Base-by-base conservation (phyloP, 2,113 vertebrate species). In the Oxygymnocypris stewartii region DNA sequence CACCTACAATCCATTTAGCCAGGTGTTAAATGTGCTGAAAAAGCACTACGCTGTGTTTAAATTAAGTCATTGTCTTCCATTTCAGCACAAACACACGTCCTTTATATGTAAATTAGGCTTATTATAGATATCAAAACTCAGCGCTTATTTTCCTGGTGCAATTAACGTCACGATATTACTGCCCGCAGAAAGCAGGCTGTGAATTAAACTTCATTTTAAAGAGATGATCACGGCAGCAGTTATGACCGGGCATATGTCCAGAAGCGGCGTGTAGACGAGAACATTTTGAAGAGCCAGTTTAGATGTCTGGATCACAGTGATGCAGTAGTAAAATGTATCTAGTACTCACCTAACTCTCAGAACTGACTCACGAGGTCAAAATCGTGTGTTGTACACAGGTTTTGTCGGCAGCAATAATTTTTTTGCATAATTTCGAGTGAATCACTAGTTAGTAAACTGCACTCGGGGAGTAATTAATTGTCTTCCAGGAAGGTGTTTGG, bases 51-150 rank as follows among this genome's bases (percentile, higher is more conserved):
- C 6, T 28, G 2, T 14, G 44, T 76, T 76, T 47, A 28, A 76
- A 47, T 47, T n/a, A 75, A 75, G 73, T n/a, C 6, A 75, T 47
- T 75, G 73, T 75, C 73, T 75, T 75, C 2, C 23, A 47, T 47
- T 75, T 75, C 73, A 44, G 42, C 23, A 25, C 12, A 47, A 75
- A 47, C n/a, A 76, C 73, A 28, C 42, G 6, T 76, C 42, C 12
- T 76, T 49, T 76, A 76, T 76, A 49, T 76, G 23, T 76, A 76
- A 49, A 76, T 76, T 49, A 47, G n/a, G 23, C n/a, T 76, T 76
- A 76, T 76, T 76, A 47, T 76, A 49, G 73, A 76, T 49, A 49
- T 76, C 42, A 76, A 47, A 76, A 47, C 73, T 76, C 42, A 47
- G 40, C 42, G 11, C 12, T 23, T 49, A 28, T 76, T 76, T 76